phyloP scores from a whole-genome alignment of 2,888 invertebrate species.

The Thereva unica region DNA sequence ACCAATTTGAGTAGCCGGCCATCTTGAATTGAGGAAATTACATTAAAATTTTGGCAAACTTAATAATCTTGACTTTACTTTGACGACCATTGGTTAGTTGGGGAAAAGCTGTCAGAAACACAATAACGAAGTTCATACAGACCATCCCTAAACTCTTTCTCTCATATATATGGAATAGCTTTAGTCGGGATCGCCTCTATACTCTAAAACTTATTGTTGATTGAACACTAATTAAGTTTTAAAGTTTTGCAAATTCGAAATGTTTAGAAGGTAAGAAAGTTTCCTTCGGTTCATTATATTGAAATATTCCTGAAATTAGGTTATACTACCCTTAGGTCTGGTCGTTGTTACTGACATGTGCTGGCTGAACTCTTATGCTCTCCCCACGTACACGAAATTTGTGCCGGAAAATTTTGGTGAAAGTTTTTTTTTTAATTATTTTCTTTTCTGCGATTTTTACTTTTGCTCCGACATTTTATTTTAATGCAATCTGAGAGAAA shows the following conservation, averaged over 20 bases:
- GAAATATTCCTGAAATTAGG: slow-evolving; percentile 32
- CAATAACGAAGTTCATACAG: slow-evolving; percentile 38
- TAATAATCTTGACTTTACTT: slow-evolving; percentile 41
- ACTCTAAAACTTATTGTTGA: slow-evolving; percentile 40
- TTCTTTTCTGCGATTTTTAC: too few species aligned
- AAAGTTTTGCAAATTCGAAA: slow-evolving; percentile 41
- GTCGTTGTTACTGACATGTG: slow-evolving; percentile 23
- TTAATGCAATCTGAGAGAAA: too few species aligned
- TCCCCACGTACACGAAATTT: too few species aligned
- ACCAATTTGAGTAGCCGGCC: slow-evolving; percentile 28
- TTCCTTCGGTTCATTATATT: slow-evolving; percentile 39
- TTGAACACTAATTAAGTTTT: slow-evolving; percentile 43
- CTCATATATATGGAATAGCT: slow-evolving; percentile 20
- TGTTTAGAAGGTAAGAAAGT: slow-evolving; percentile 41
- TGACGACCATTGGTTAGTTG: slow-evolving; percentile 41
- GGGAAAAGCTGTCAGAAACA: slow-evolving; percentile 40
- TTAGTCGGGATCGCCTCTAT: slow-evolving; percentile 17
- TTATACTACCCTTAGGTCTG: slow-evolving; percentile 21
- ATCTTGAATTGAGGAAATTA: slow-evolving; percentile 41
- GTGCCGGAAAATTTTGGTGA: too few species aligned
- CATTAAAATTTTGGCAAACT: slow-evolving; percentile 41
- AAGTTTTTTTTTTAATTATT: too few species aligned
- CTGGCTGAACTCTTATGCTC: not conserved
- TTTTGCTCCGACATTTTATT: too few species aligned
- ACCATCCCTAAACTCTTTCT: slow-evolving; percentile 5